A percentile compares a stretch with the other conserved stretches of the same genome.
Conservation (phyloP, 2,113 vertebrate species). For the Leiothrix lutea region DNA sequence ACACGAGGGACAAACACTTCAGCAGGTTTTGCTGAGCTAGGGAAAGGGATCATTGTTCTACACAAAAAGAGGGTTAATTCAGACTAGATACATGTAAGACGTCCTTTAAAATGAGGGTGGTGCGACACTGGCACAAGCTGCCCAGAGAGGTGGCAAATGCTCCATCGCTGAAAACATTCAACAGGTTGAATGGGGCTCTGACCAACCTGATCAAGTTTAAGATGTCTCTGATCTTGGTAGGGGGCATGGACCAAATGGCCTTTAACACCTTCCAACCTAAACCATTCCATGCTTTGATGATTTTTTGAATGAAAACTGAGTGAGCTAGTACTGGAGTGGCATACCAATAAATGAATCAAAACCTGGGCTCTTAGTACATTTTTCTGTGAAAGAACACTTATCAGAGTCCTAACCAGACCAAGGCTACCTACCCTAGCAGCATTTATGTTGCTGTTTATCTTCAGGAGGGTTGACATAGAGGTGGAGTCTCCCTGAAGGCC, state of each 20-base stretch:
- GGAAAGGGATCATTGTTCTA: neutral
- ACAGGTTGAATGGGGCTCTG: neutral
- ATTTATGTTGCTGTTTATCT: conserved; percentile 20
- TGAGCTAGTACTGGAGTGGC: neutral
- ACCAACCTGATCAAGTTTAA: neutral
- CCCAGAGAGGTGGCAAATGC: neutral
- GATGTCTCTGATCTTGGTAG: neutral
- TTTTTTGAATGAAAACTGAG: neutral
- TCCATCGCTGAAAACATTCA: neutral
- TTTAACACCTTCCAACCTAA: neutral
- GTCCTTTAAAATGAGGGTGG: neutral
- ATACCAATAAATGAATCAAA: neutral
- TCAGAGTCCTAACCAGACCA: neutral
- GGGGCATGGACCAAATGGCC: neutral
- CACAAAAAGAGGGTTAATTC: neutral
- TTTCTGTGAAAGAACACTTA: neutral
- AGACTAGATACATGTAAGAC: neutral
- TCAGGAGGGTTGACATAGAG: neutral
- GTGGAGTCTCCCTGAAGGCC: neutral
- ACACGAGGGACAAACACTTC: neutral
- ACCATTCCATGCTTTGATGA: neutral
- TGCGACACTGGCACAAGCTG: neutral
- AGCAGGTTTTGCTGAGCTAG: neutral
- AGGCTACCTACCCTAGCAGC: neutral
- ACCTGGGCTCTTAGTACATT: neutral